Evolutionary conservation across 2,888 invertebrate species (phyloP).

Genomic region (Brenthis daphne): DNA sequence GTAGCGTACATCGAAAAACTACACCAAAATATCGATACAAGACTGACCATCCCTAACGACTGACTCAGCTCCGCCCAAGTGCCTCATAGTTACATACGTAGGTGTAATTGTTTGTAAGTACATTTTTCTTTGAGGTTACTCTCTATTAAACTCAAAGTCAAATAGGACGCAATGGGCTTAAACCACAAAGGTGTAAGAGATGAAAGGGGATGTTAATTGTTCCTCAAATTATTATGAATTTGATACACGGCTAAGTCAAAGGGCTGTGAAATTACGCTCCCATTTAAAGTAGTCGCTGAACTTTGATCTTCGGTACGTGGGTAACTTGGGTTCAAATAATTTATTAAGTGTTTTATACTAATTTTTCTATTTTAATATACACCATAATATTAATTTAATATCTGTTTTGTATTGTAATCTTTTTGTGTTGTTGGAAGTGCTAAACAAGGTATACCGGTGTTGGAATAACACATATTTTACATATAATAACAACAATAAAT

Average conservation of each 20-base stretch:
- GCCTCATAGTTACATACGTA: constrained; percentile 78
- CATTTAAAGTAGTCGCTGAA: constrained; percentile 42
- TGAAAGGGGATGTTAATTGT: constrained; percentile 75
- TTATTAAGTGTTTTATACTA: constrained; percentile 40
- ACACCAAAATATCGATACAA: constrained; percentile 44
- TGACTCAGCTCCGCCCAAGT: constrained; percentile 74
- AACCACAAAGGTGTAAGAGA: constrained; percentile 73
- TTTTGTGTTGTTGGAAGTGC: constrained; percentile 1
- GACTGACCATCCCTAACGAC: constrained; percentile 52
- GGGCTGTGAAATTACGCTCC: constrained; percentile 49
- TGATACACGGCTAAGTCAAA: constrained; percentile 65
- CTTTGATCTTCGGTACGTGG: constrained; percentile 41
- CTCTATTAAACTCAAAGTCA: constrained; percentile 79
- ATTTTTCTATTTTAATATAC: constrained; percentile 35
- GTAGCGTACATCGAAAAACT: constrained; percentile 1
- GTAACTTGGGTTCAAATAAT: constrained; percentile 30
- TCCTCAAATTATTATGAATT: constrained; percentile 79
- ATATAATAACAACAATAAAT: too few relatives aligned
- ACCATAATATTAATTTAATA: constrained; percentile 22
- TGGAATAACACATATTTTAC: too few relatives aligned
- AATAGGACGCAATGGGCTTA: constrained; percentile 74
- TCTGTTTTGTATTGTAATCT: neutral
- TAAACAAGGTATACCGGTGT: neutral
- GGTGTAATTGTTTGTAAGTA: constrained; percentile 80
- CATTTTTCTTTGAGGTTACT: constrained; percentile 83